Evolutionary conservation across 2,113 vertebrate species (phyloP), one percentile per base, ranked within the genome.

Genomic region (Pachyramphus minor): DNA sequence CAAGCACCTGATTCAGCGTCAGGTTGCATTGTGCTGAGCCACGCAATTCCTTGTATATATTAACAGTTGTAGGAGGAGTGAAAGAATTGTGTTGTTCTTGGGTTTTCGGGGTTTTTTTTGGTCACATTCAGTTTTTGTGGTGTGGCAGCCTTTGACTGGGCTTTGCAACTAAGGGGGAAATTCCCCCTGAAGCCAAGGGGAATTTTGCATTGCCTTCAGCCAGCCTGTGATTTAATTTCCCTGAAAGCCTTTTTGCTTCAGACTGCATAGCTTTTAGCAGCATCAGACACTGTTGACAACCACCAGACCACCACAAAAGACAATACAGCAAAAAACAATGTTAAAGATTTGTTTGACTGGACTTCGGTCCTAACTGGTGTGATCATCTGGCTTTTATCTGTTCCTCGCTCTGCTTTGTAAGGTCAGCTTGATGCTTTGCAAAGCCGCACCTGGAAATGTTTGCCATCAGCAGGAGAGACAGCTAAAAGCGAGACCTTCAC

Each of bases 261-360:
- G 79, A 60, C 45, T 62, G 2, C 2, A 1, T 23, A 20, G 92
- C 83, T 92, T 85, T 88, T 59, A 75, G 37, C n/a, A 84, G 71
- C 73, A 68, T 22, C 73, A 39, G 71, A 8, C 69, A 78, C 59
- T 9, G 60, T 45, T 79, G 87, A 30, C 52, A 59, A 81, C 44
- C 86, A 42, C 58, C 76, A 66, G 49, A 45, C 17, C 18, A 6
- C 44, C 47, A 30, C 19, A 7, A 23, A 92, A 86, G 76, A 41
- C 20, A 44, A 67, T 15, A 30, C 35, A 31, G 55, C 0, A 1
- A 75, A 68, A 68, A 84, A 49, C 0, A 0, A 30, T 1, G 15
- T 17, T 22, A 41, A 79, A 81, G 42, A 55, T 83, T 58, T 52
- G 67, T 76, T 66, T 2, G 12, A 3, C n/a, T 2, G 3, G 23